Percentiles rank a stretch among this genome's conserved stretches.
Conservation (phyloP, 2,888 invertebrate species). For the Conistra vaccinii region DNA sequence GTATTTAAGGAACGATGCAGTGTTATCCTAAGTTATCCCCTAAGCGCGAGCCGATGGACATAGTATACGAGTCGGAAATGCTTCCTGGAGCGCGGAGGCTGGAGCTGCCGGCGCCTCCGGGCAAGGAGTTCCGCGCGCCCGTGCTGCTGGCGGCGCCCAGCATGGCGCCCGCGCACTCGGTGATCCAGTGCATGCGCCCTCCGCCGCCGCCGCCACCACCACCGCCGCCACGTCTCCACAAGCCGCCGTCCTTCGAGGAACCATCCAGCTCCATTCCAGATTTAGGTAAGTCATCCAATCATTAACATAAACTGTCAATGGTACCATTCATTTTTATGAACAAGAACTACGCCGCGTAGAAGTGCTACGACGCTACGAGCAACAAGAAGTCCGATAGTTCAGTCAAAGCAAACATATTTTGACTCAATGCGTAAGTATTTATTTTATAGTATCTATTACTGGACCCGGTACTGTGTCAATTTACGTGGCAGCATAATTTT, state of each 20-base stretch:
- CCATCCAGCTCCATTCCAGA: conserved; percentile 97
- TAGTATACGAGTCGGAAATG: conserved; percentile 83
- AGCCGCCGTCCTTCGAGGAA: conserved; percentile 92
- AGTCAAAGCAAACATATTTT: conserved; percentile 28
- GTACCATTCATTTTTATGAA: conserved; percentile 4
- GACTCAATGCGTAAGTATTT: conserved; percentile 29
- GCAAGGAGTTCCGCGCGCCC: conserved; percentile 88
- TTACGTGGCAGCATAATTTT: conserved; percentile 55
- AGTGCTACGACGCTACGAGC: conserved; percentile 35
- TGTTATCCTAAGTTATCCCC: conserved; percentile 87
- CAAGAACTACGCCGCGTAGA: conserved; percentile 4
- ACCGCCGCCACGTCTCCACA: conserved; percentile 87
- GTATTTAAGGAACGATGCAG: conserved; percentile 84
- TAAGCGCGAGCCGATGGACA: conserved; percentile 84
- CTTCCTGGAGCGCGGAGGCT: conserved; percentile 80
- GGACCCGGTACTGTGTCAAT: conserved; percentile 34
- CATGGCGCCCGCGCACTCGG: conserved; percentile 82
- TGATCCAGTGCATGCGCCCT: conserved; percentile 90
- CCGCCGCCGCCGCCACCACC: conserved; percentile 89
- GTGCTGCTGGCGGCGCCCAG: conserved; percentile 83
- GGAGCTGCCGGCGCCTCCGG: conserved; percentile 88
- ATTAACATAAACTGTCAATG: neutral
- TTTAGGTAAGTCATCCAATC: conserved; percentile 92
- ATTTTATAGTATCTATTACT: conserved; percentile 27
- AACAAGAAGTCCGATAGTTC: conserved; percentile 2